These are phyloP conservation scores for Danio albolineatus DNA, from an alignment of 2,797 vertebrate genomes.

Conservation along the genomic window DNA sequence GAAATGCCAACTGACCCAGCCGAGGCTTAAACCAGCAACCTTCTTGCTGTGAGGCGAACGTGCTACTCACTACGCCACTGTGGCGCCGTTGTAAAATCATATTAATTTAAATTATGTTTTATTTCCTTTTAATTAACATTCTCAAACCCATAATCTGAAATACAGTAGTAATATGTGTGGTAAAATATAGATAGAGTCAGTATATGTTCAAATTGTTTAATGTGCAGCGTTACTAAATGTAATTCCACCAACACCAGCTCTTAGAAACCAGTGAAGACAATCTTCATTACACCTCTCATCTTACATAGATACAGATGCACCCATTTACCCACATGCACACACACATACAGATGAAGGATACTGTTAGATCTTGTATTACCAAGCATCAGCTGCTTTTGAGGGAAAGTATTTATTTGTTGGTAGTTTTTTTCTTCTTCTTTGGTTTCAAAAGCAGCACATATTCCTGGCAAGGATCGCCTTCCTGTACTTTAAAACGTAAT, in stretches of 20 bases:
- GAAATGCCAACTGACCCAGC: no score
- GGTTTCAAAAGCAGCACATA: slow-evolving; percentile 52
- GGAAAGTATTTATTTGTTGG: slow-evolving; percentile 60
- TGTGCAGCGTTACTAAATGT: slow-evolving; percentile 26
- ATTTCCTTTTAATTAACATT: no score
- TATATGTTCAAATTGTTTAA: slow-evolving; percentile 1
- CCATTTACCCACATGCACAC: slow-evolving; percentile 3
- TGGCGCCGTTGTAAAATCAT: no score
- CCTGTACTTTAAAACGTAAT: slow-evolving; percentile 66
- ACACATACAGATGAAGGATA: slow-evolving; percentile 43
- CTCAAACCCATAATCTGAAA: no score
- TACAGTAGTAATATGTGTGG: neutral
- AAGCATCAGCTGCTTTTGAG: slow-evolving; percentile 36
- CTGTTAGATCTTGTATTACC: slow-evolving; percentile 40
- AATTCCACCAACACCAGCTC: slow-evolving; percentile 2
- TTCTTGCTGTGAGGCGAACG: no score
- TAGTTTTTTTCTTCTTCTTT: slow-evolving; percentile 43
- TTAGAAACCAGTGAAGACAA: slow-evolving; percentile 35
- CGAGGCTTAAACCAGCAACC: no score
- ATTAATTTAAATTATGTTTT: no score
- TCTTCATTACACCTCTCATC: slow-evolving; percentile 17
- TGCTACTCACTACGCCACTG: no score
- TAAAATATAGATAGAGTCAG: neutral
- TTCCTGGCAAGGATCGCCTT: slow-evolving; percentile 58
- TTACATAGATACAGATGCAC: slow-evolving; percentile 23